Evolutionary conservation across 2,888 invertebrate species (phyloP).

Genomic region (Phorcus lineatus): DNA sequence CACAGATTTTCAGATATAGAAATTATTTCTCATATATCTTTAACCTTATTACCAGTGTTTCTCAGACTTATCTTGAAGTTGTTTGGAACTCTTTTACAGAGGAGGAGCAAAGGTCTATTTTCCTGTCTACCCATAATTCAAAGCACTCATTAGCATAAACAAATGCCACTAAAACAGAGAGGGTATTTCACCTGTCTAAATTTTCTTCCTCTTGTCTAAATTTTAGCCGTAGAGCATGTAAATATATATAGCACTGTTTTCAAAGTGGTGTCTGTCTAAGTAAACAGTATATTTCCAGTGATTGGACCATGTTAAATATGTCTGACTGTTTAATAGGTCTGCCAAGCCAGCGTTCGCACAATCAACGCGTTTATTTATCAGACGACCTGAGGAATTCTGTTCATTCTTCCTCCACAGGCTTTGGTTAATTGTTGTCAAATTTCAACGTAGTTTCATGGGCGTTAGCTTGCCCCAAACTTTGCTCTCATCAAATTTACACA

Average conservation of each 20-base stretch:
- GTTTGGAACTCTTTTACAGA: too few species aligned
- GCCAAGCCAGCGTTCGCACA: background rate
- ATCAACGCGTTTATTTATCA: background rate
- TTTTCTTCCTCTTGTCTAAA: background rate
- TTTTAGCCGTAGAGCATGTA: background rate
- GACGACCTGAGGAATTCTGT: background rate
- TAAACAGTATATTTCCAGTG: constrained; percentile 1
- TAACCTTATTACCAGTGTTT: too few species aligned
- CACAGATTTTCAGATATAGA: too few species aligned
- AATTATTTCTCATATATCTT: too few species aligned
- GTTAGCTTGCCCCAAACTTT: background rate
- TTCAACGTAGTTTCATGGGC: background rate
- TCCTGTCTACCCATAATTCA: constrained; percentile 24
- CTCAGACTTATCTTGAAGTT: too few species aligned
- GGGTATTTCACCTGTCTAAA: constrained; percentile 22
- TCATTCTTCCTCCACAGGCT: background rate
- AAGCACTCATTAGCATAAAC: constrained; percentile 27
- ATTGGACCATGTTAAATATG: background rate
- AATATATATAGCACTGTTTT: background rate
- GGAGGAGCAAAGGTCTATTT: background rate
- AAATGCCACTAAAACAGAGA: constrained; percentile 22
- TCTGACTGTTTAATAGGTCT: background rate
- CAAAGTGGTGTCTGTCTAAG: background rate
- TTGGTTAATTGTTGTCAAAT: constrained; percentile 9
- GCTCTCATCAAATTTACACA: background rate